Percentiles rank a stretch among this genome's conserved stretches.
Evolutionary conservation across 23 tunicate genomes (phyloP).

Genomic region (Halocynthia aurantium): DNA sequence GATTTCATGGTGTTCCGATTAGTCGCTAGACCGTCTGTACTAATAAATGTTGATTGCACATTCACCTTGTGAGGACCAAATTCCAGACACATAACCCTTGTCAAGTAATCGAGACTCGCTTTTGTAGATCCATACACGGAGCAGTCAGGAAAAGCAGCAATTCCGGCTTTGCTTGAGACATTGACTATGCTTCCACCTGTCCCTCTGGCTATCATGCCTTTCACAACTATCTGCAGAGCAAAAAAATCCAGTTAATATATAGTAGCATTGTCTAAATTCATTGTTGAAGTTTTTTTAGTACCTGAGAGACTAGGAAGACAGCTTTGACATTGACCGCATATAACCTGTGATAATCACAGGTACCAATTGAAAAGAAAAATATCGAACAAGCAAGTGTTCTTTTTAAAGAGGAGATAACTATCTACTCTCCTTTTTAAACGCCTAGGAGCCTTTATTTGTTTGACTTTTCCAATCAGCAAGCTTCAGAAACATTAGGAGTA

Average conservation of each 20-base stretch:
- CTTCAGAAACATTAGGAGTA: too few relatives aligned
- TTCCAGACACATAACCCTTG: constrained; percentile 65
- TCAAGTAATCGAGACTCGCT: constrained; percentile 77
- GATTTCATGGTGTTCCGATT: not conserved
- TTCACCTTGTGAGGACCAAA: constrained; percentile 74
- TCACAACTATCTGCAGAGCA: constrained; percentile 48
- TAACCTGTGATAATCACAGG: too few relatives aligned
- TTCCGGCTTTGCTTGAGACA: constrained; percentile 77
- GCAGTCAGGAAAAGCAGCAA: constrained; percentile 37
- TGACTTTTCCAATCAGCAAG: too few relatives aligned
- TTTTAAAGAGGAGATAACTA: too few relatives aligned
- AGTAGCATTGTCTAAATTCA: not conserved
- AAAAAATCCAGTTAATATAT: not conserved
- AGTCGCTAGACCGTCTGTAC: not conserved
- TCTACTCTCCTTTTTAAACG: too few relatives aligned
- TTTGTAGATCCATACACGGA: constrained; percentile 61
- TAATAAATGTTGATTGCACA: not conserved
- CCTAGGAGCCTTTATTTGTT: too few relatives aligned
- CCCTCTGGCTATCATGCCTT: constrained; percentile 61
- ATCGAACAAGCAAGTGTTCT: not conserved
- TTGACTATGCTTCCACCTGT: constrained; percentile 85
- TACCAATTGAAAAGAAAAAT: too few relatives aligned
- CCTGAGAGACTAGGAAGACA: constrained; percentile 64
- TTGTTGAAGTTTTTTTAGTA: not conserved
- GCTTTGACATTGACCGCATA: constrained; percentile 52